Evolutionary conservation across 2,797 vertebrate genomes (phyloP), one percentile per base, ranked within the genome.

Genomic region (Sphenopsis melanotis): DNA sequence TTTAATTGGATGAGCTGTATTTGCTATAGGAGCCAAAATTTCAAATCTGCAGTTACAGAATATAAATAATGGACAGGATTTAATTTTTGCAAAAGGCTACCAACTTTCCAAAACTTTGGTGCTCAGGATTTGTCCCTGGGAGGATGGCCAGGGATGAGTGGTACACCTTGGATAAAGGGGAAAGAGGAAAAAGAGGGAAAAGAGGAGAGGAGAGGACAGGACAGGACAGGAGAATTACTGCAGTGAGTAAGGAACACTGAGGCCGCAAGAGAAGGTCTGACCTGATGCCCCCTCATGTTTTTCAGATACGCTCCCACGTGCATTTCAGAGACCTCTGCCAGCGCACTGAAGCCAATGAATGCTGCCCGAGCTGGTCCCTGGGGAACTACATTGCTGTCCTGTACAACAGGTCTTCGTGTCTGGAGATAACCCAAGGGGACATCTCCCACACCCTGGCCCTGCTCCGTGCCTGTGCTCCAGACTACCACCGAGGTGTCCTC

Each of bases 351-450:
- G 97, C 97, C 72, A 98, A 98, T 0, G 97, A 98, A 92, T 99
- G 99, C 96, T 99, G 99, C 97, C 99, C 99, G 8, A 99, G 99
- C 97, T 99, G 99, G 99, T 99, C 99, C 80, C 97, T 99, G 94
- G 99, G 99, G 95, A 99, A 99, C 97, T 99, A 99, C 83, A 98
- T 99, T 78, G 99, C 99, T 15, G 98, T 98, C 76, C 98, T 99
- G 72, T 98, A 98, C 91, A 99, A 99, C 76, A 98, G 98, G 57
- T 99, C 99, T n/a, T 98, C 98, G 4, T 99, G 99, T 96, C 96
- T 99, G 94, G 99, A 98, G 87, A 98, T 99, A 76, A 99, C 98
- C 72, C 98, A 98, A 66, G 98, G 97, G 7, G 99, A 99, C 72
- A 98, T 99, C 46, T 98, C 98, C 11, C 98, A 98, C 53, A 99